Conservation (phyloP, 2,113 vertebrate species). For the Lonchura striata region DNA sequence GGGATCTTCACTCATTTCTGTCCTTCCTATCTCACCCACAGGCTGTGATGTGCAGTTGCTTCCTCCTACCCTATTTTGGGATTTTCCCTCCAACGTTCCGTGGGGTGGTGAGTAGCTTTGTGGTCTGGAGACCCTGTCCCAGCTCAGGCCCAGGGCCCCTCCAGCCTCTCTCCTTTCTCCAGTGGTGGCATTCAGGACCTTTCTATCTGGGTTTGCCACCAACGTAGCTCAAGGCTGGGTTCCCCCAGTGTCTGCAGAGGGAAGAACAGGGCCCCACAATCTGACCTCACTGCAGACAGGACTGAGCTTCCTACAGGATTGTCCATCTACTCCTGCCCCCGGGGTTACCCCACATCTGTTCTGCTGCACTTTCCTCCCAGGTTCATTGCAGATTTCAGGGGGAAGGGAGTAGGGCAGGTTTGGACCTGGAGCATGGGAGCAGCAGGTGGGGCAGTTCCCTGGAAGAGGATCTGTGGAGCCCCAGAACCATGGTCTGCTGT, state of each 20-base stretch:
- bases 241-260: neutral
- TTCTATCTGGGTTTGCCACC: neutral
- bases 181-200: neutral
- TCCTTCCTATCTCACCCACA: neutral
- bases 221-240: neutral
- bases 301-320: neutral
- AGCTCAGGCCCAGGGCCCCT: neutral
- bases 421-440: neutral
- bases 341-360: neutral
- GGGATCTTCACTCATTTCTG: neutral
- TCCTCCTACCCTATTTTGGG: slow-evolving; percentile 56
- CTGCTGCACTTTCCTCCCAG: neutral
- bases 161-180: neutral
- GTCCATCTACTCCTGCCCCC: neutral
- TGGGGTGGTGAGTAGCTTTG: slow-evolving; percentile 57
- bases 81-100: slow-evolving; percentile 36
- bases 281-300: neutral
- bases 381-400: neutral
- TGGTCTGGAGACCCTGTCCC: neutral
- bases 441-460: neutral
- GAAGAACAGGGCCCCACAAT: neutral
- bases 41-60: slow-evolving; percentile 74
- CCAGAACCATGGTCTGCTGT: neutral
- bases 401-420: neutral
- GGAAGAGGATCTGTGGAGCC: neutral